Conservation (phyloP, 2,113 vertebrate genomes). For the Deroptyus accipitrinus region DNA sequence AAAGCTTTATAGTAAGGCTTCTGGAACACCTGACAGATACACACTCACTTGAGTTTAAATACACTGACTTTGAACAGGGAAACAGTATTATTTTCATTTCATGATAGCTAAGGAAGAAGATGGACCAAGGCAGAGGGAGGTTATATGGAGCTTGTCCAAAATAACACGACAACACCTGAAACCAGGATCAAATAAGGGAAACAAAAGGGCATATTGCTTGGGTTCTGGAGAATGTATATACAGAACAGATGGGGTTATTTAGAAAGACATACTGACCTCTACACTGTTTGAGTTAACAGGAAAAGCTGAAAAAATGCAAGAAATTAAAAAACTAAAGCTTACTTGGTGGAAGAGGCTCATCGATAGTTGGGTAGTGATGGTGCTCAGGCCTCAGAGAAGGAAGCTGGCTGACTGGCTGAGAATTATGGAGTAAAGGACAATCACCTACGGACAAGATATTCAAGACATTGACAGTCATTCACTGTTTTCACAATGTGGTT, state of each 20-base stretch:
- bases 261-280: conserved; percentile 72
- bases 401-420: conserved; percentile 89
- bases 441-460: conserved; percentile 84
- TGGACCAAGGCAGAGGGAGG: neutral
- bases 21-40: neutral
- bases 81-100: neutral
- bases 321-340: conserved; percentile 82
- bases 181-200: neutral
- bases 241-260: conserved; percentile 19
- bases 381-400: conserved; percentile 93
- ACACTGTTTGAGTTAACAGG: conserved; percentile 59
- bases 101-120: neutral
- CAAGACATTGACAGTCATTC: conserved; percentile 77
- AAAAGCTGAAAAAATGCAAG: conserved; percentile 68
- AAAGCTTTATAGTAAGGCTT: neutral
- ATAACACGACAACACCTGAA: neutral
- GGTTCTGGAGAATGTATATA: neutral
- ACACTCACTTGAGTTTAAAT: neutral
- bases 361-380: conserved; percentile 94
- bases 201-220: neutral
- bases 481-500: conserved; percentile 58
- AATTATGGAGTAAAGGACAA: conserved; percentile 84
- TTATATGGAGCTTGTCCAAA: neutral
- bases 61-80: neutral
- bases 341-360: conserved; percentile 98